A percentile compares a stretch with the other conserved stretches of the same genome.
Evolutionary conservation across 2,797 vertebrate genomes (phyloP).

Genomic region (Amblyraja radiata): DNA sequence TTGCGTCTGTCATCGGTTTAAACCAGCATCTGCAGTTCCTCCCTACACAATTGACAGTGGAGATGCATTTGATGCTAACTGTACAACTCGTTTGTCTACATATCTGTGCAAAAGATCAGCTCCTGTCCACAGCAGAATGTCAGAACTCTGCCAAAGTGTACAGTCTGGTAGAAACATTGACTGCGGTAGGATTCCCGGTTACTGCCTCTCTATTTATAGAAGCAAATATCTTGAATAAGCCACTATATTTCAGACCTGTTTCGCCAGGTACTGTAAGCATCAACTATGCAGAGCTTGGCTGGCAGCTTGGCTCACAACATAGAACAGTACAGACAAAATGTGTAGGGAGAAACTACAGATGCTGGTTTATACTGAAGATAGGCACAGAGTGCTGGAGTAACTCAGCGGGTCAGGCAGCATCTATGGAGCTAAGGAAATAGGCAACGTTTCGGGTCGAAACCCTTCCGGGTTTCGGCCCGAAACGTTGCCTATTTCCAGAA

Average conservation of each 20-base stretch:
- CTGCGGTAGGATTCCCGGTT: neutral
- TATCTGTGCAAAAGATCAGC: neutral
- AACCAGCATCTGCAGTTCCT: too few species aligned
- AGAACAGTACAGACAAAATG: neutral
- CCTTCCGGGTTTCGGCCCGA: too few species aligned
- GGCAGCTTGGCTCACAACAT: neutral
- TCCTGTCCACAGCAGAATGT: neutral
- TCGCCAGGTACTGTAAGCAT: neutral
- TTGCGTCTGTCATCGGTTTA: too few species aligned
- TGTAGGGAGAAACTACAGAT: neutral
- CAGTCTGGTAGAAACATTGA: neutral
- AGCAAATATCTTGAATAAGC: neutral
- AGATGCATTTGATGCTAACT: neutral
- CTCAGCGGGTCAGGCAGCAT: too few species aligned
- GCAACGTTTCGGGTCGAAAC: too few species aligned
- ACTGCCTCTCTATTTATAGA: neutral
- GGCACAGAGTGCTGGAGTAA: too few species aligned
- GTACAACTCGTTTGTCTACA: neutral
- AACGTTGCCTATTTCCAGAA: too few species aligned
- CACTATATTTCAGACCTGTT: neutral
- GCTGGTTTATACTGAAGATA: too few species aligned
- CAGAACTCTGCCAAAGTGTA: neutral
- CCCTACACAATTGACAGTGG: too few species aligned
- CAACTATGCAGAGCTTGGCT: neutral
- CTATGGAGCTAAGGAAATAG: too few species aligned